Percentiles rank a stretch among this genome's conserved stretches.
Evolutionary conservation across 92 coral and sea anemone species (phyloP).

Genomic region (Galaxea fascicularis): DNA sequence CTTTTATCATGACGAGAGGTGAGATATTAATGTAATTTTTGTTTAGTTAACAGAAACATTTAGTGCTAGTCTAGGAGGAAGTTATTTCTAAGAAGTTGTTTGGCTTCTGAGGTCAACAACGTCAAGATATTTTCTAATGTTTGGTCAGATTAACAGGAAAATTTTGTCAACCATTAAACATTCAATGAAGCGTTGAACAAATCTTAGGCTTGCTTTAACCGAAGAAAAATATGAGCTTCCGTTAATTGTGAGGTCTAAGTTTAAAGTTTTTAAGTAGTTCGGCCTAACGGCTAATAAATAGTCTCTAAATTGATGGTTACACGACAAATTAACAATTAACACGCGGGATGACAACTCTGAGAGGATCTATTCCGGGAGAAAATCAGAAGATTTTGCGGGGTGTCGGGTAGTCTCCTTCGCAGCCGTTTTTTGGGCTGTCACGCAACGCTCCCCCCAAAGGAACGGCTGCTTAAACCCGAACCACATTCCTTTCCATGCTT

Average conservation of each 20-base stretch:
- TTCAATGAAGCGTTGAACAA: conserved; percentile 37
- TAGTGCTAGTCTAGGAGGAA: background rate
- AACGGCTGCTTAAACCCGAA: too few species aligned
- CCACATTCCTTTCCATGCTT: too few species aligned
- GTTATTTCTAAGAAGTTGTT: background rate
- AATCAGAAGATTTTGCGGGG: too few species aligned
- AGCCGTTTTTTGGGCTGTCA: too few species aligned
- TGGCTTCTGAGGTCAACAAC: conserved; percentile 1
- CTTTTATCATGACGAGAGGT: conserved; percentile 64
- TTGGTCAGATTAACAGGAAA: background rate
- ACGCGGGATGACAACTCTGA: too few species aligned
- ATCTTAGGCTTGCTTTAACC: background rate
- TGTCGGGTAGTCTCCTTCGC: too few species aligned
- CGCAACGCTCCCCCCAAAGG: too few species aligned
- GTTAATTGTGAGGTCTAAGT: background rate
- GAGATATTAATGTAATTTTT: background rate
- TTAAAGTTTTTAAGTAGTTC: background rate
- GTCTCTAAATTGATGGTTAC: too few species aligned
- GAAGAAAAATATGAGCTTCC: background rate
- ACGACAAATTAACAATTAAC: too few species aligned
- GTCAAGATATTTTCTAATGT: background rate
- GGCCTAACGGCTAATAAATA: background rate
- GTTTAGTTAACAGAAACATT: background rate
- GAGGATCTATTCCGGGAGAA: too few species aligned
- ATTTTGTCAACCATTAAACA: conserved; percentile 14